phyloP scores from a whole-genome alignment of 2,797 vertebrate species.

The Syngnathus acus region DNA sequence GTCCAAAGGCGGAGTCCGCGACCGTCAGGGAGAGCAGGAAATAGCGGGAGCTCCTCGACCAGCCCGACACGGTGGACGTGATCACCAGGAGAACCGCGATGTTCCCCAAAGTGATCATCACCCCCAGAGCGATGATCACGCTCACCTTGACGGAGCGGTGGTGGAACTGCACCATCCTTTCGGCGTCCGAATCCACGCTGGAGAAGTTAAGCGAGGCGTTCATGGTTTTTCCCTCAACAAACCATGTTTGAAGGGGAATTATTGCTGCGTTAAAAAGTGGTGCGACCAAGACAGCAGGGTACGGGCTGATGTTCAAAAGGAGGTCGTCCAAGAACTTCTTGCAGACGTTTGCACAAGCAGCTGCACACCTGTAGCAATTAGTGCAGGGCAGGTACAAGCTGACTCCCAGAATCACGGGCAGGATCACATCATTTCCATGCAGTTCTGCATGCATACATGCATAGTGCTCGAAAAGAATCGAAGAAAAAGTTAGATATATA shows the following conservation, averaged over 20 bases:
- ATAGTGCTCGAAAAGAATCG: too few relatives aligned
- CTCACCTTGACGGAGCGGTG: conserved; percentile 69
- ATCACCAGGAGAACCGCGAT: conserved; percentile 74
- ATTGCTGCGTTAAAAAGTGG: background rate
- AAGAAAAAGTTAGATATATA: too few relatives aligned
- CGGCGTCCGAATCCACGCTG: conserved; percentile 40
- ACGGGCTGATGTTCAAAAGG: background rate
- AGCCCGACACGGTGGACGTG: conserved; percentile 75
- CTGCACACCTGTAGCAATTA: conserved; percentile 59
- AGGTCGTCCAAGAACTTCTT: conserved; percentile 8
- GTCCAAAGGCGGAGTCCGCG: conserved; percentile 74
- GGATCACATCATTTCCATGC: background rate
- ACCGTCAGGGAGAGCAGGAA: conserved; percentile 75
- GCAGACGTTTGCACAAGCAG: conserved; percentile 21
- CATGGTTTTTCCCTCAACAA: conserved; percentile 40
- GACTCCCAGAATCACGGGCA: background rate
- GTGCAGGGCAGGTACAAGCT: conserved; percentile 2
- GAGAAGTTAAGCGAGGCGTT: conserved; percentile 27
- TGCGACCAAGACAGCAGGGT: background rate
- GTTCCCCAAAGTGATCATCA: conserved; percentile 75
- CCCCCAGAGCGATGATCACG: conserved; percentile 69
- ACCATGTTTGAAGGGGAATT: conserved; percentile 12
- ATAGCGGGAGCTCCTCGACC: conserved; percentile 77
- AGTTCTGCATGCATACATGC: background rate
- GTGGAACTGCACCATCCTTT: conserved; percentile 40